phyloP scores from a whole-genome alignment of 2,797 vertebrate genomes.

The Enteromius fasciolatus region DNA sequence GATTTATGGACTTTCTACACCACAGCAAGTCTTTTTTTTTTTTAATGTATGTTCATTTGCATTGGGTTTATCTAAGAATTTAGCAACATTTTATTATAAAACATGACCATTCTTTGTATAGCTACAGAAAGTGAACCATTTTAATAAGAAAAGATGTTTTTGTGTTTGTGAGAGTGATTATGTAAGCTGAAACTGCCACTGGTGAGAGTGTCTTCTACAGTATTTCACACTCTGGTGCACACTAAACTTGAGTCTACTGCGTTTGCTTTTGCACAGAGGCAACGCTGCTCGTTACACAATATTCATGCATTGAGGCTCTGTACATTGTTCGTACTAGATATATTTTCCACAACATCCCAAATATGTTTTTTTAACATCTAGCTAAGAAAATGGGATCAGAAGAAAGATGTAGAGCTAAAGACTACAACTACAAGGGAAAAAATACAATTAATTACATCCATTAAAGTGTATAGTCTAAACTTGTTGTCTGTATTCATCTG shows the following conservation, averaged over 20 bases:
- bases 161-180: constrained; percentile 25
- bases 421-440: neutral
- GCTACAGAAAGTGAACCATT: neutral
- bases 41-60: neutral
- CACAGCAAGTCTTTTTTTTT: too few species aligned
- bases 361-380: neutral
- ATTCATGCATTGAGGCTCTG: neutral
- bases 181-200: constrained; percentile 44
- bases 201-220: constrained; percentile 41
- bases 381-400: neutral
- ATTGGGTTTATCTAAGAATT: neutral
- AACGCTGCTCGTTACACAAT: neutral
- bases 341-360: neutral
- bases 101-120: neutral
- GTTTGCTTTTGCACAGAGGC: neutral
- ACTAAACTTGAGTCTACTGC: constrained; percentile 14
- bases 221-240: constrained; percentile 50
- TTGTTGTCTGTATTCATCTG: neutral
- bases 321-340: neutral
- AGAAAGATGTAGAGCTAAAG: neutral
- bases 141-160: neutral
- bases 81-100: neutral
- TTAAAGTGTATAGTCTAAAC: neutral
- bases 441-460: neutral
- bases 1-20: too few species aligned